Conservation (phyloP, 1,140 invertebrate genomes). For the Dinoponera quadriceps region DNA sequence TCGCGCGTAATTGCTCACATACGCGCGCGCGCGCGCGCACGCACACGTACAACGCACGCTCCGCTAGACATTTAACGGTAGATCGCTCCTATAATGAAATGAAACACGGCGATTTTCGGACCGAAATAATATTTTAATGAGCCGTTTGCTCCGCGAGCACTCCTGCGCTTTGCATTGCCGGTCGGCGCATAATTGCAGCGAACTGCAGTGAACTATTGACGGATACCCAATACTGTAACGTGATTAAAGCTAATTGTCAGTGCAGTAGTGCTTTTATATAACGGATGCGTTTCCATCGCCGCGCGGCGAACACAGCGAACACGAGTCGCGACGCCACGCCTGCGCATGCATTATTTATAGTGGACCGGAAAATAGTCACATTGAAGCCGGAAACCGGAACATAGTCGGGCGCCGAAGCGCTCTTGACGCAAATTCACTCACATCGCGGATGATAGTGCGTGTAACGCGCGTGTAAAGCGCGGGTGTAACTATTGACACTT, state of each 20-base stretch:
- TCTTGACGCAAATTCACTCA: conserved; percentile 21
- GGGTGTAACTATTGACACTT: conserved; percentile 12
- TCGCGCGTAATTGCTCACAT: conserved; percentile 4
- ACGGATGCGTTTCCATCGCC: conserved; percentile 32
- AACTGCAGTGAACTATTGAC: conserved; percentile 48
- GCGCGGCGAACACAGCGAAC: conserved; percentile 1
- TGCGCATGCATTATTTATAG: conserved; percentile 59
- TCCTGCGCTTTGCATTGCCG: conserved; percentile 32
- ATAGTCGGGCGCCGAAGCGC: conserved; percentile 37
- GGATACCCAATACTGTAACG: conserved; percentile 37
- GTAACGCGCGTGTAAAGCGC: background rate
- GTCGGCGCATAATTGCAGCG: conserved; percentile 41
- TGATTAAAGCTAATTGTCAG: conserved; percentile 53
- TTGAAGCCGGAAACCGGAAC: conserved; percentile 1
- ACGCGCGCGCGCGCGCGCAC: no score
- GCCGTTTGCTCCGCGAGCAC: conserved; percentile 31
- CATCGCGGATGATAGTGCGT: background rate
- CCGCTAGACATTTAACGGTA: background rate
- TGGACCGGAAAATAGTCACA: conserved; percentile 45
- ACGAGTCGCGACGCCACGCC: conserved; percentile 20
- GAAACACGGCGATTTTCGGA: conserved; percentile 33
- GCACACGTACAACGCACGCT: background rate
- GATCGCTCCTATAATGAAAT: conserved; percentile 19
- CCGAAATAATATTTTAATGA: conserved; percentile 57
- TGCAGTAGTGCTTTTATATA: conserved; percentile 54